A percentile compares a stretch with the other conserved stretches of the same genome.
These are phyloP conservation scores for Cyrtodaria siliqua DNA, from an alignment of 2,888 invertebrate species.

Conservation along the genomic window DNA sequence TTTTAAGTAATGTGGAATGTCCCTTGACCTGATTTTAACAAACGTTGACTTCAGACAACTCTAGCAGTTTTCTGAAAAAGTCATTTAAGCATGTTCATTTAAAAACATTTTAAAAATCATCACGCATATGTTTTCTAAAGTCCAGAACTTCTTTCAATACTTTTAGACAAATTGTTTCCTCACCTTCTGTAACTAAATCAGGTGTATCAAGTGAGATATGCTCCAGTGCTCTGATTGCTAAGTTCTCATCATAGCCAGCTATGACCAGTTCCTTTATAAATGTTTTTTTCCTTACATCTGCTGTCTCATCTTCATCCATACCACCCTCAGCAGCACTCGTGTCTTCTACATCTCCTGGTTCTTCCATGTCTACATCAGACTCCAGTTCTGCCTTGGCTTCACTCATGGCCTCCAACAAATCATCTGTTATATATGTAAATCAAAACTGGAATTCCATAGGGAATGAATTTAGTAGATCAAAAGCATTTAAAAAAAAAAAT, in stretches of 20 bases:
- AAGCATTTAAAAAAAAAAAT: too few species aligned
- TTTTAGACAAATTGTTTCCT: too few species aligned
- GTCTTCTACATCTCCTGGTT: background rate
- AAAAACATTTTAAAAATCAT: too few species aligned
- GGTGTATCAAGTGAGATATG: conserved; percentile 17
- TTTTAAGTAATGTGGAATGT: too few species aligned
- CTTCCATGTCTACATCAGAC: background rate
- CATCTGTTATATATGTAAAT: conserved; percentile 5
- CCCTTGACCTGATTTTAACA: too few species aligned
- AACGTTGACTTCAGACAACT: too few species aligned
- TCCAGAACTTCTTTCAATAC: too few species aligned
- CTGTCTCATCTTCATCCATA: background rate
- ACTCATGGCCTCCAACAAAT: conserved; percentile 3
- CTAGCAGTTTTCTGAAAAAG: too few species aligned
- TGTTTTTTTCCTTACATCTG: conserved; percentile 19
- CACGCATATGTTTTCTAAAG: too few species aligned
- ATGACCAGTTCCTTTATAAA: conserved; percentile 62
- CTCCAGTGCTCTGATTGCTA: conserved; percentile 59
- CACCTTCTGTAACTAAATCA: conserved; percentile 26
- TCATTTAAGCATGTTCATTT: too few species aligned
- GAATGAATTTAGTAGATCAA: too few species aligned
- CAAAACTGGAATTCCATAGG: too few species aligned
- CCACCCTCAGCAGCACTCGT: background rate
- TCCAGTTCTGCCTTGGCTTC: background rate
- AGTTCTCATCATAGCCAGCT: conserved; percentile 53